A percentile compares a stretch with the other conserved stretches of the same genome.
These are phyloP conservation scores for Rutilus rutilus DNA, from an alignment of 2,113 vertebrate species.

Conservation along the genomic window DNA sequence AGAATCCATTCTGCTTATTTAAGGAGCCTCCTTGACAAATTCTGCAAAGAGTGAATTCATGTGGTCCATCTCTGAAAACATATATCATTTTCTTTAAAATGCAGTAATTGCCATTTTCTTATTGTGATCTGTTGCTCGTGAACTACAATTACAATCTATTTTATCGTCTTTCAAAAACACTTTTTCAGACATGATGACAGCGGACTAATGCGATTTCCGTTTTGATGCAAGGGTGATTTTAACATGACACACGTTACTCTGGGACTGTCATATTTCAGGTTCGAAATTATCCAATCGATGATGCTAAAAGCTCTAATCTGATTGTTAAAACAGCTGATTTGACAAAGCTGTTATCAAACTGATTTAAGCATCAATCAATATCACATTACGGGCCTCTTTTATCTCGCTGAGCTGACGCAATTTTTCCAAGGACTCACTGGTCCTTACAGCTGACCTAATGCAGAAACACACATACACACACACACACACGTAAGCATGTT, in stretches of 20 bases:
- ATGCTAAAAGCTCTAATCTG: slow-evolving; percentile 80
- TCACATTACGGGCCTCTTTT: slow-evolving; percentile 69
- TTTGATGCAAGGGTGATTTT: slow-evolving; percentile 61
- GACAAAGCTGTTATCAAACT: slow-evolving; percentile 82
- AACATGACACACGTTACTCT: slow-evolving; percentile 56
- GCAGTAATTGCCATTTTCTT: not conserved
- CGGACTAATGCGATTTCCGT: not conserved
- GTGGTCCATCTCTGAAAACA: not conserved
- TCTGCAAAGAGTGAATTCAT: not conserved
- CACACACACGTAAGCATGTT: not conserved
- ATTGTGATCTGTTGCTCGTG: not conserved
- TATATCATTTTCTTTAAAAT: not conserved
- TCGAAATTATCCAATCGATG: slow-evolving; percentile 74
- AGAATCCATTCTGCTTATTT: slow-evolving; percentile 13
- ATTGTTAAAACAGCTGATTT: slow-evolving; percentile 83
- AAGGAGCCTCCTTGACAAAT: not conserved
- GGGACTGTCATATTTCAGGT: slow-evolving; percentile 71
- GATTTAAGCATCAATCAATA: slow-evolving; percentile 80
- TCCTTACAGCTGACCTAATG: slow-evolving; percentile 49
- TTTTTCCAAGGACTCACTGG: slow-evolving; percentile 66
- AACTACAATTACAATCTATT: not conserved
- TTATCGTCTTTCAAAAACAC: slow-evolving; percentile 39
- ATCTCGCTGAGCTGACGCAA: slow-evolving; percentile 62
- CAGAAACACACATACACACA: not conserved
- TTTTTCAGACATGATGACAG: slow-evolving; percentile 13